Conservation (phyloP, 2,888 invertebrate species). For the Phaonia tiefii region DNA sequence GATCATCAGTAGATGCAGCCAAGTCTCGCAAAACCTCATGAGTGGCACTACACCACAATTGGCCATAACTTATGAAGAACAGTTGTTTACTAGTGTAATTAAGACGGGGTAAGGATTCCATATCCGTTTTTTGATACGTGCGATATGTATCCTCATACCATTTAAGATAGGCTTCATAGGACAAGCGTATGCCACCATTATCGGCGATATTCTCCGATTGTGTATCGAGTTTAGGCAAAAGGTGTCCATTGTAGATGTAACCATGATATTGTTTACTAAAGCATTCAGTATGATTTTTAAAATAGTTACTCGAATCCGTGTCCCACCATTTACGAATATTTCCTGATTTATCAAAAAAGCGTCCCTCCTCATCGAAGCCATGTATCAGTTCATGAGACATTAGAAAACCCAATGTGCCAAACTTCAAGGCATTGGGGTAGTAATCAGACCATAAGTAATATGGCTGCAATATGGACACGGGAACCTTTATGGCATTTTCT, state of each 20-base stretch:
- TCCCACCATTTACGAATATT: conserved; percentile 76
- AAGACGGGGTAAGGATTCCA: conserved; percentile 73
- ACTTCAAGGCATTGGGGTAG: conserved; percentile 76
- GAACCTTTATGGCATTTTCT: conserved; percentile 75
- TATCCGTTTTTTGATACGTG: conserved; percentile 54
- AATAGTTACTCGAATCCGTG: conserved; percentile 68
- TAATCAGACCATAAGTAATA: conserved; percentile 72
- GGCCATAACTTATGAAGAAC: conserved; percentile 78
- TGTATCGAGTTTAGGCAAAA: conserved; percentile 69
- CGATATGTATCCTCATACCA: conserved; percentile 70
- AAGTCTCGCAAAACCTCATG: conserved; percentile 63
- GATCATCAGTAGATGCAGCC: conserved; percentile 70
- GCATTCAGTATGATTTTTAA: conserved; percentile 72
- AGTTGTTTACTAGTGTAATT: conserved; percentile 75
- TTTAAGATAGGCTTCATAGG: conserved; percentile 75
- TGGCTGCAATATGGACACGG: conserved; percentile 75
- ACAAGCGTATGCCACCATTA: conserved; percentile 76
- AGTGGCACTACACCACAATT: conserved; percentile 76
- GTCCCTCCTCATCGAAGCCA: conserved; percentile 76
- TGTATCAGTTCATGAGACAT: conserved; percentile 78
- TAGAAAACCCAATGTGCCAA: conserved; percentile 73
- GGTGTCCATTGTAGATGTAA: conserved; percentile 70
- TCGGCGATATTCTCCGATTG: conserved; percentile 79
- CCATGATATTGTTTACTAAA: conserved; percentile 75
- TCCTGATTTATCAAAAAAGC: conserved; percentile 73